Base-by-base conservation (phyloP, 2,113 vertebrate genomes). In the Tachysurus fulvidraco region DNA sequence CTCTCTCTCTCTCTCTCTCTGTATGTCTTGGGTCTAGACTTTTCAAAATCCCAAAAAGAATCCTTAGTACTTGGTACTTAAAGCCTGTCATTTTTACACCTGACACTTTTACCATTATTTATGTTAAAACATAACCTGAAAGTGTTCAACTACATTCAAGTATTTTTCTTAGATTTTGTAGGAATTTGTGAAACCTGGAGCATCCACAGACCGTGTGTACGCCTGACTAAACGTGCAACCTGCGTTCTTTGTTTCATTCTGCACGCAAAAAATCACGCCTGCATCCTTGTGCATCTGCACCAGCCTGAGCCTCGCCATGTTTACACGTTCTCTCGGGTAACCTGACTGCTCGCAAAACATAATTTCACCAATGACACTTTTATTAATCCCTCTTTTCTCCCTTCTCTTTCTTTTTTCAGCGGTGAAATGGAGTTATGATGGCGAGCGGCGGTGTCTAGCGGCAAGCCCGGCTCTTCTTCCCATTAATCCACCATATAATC, bases 401-500 rank as follows among this genome's bases (percentile, higher is more conserved):
- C 30, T 78, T 76, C 59, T 86, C 44, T 76, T 76, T 44, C 19
- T 55, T 36, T 41, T 30, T 41, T 41, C 55, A 55, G 69, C 23
- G 21, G 64, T 7, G 50, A 55, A 79, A 84, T 76, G 50, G 81
- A 83, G 86, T 60, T 65, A 54, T 57, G 77, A 25, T 13, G 46
- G 74, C 62, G 57, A n/a, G 80, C 71, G 23, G 60, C 57, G 55
- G 79, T 52, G 21, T 85, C 65, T 88, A 28, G n/a, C 44, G 17
- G 54, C 19, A 5, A 77, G 57, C 86, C 21, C 44, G 60, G 23
- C 19, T 19, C 62, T 81, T 83, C 62, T 81, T 74, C 89, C 81
- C 59, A 84, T 83, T 89, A 89, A 87, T 87, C 86, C 88, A 44
- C 83, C 54, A 46, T 60, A 89, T 89, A 87, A 85, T 87, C 88